phyloP scores from a whole-genome alignment of 2,797 vertebrate genomes.

The Hypotaenidia philippensis region DNA sequence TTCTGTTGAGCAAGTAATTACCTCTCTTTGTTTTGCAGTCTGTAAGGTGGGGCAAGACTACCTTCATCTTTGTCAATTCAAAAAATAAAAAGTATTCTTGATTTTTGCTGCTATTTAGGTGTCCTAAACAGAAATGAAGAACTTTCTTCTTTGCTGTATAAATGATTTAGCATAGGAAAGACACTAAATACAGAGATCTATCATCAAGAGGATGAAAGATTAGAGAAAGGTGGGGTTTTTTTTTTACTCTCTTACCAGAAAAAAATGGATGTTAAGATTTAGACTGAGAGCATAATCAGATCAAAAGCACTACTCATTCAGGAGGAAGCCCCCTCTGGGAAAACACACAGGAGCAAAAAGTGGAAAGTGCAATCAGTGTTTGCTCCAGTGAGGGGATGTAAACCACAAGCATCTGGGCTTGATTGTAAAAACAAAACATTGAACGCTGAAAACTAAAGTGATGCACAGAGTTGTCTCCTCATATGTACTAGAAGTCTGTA shows the following conservation, averaged over 20 bases:
- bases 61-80: not conserved
- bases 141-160: not conserved
- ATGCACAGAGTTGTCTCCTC: not conserved
- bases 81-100: not conserved
- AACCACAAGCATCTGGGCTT: not conserved
- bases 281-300: not conserved
- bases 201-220: not conserved
- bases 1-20: not conserved
- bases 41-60: not conserved
- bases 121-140: not conserved
- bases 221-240: not conserved
- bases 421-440: not conserved
- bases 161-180: not conserved
- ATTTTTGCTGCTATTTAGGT: not conserved
- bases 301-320: not conserved
- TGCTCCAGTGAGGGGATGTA: not conserved
- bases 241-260: not conserved
- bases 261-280: not conserved
- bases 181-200: not conserved
- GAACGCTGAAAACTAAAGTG: not conserved
- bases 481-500: not conserved
- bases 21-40: not conserved
- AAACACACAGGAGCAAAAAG: not conserved
- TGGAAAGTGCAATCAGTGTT: not conserved
- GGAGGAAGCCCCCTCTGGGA: not conserved